Percentiles rank a stretch among this genome's conserved stretches.
phyloP scores from a whole-genome alignment of 2,888 invertebrate species.

The Galerucella nymphaeae region DNA sequence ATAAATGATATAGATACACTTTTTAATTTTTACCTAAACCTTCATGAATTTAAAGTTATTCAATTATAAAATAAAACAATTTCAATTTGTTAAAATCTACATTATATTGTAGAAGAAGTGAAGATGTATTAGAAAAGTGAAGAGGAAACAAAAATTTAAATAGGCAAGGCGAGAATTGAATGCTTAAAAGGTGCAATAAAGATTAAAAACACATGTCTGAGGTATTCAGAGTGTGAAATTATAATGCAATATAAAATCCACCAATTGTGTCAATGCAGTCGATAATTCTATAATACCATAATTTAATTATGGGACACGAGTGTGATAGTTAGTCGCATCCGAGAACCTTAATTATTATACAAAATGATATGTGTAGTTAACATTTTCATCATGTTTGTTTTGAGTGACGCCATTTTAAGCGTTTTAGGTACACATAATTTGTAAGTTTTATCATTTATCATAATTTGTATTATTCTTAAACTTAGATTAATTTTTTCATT shows the following conservation, averaged over 20 bases:
- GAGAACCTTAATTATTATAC: slow-evolving; percentile 9
- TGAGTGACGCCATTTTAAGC: slow-evolving; percentile 21
- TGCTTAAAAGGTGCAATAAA: background rate
- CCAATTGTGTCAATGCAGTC: slow-evolving; percentile 32
- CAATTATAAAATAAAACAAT: too few species aligned
- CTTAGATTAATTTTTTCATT: background rate
- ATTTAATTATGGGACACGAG: slow-evolving; percentile 30
- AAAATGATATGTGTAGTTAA: slow-evolving; percentile 26
- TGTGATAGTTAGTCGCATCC: slow-evolving; percentile 8
- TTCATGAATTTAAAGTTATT: too few species aligned
- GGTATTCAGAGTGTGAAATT: slow-evolving; percentile 26
- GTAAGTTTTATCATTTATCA: slow-evolving; percentile 17
- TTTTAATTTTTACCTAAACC: too few species aligned
- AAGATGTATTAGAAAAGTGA: too few species aligned
- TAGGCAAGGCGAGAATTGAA: background rate
- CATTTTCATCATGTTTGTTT: slow-evolving; percentile 18
- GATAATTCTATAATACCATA: slow-evolving; percentile 33
- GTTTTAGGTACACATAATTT: slow-evolving; percentile 25
- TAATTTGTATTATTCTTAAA: too few species aligned
- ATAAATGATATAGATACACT: too few species aligned
- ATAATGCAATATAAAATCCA: slow-evolving; percentile 32
- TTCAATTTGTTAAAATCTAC: too few species aligned
- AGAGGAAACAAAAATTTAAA: background rate
- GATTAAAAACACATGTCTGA: slow-evolving; percentile 13
- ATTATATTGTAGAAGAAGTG: too few species aligned